phyloP scores from a whole-genome alignment of 2,888 invertebrate species.

The Zaprionus bogoriensis region DNA sequence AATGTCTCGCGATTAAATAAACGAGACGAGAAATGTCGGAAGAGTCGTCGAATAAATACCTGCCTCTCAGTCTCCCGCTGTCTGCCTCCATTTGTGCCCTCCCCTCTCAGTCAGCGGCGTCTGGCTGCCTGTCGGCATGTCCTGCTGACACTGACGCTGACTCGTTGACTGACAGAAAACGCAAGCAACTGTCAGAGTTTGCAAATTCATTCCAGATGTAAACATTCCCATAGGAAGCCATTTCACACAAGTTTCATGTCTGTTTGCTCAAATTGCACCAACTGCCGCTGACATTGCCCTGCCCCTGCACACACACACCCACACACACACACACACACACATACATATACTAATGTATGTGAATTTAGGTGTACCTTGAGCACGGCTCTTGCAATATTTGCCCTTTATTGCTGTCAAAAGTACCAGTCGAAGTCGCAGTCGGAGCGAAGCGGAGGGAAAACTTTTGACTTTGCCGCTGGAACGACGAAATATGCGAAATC shows the following conservation, averaged over 20 bases:
- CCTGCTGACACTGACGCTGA: conserved; percentile 62
- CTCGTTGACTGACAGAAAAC: conserved; percentile 69
- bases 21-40: conserved; percentile 45
- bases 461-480: conserved; percentile 50
- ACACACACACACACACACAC: conserved; percentile 1
- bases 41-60: conserved; percentile 44
- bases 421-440: background rate
- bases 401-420: conserved; percentile 46
- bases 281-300: conserved; percentile 61
- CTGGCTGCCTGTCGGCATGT: conserved; percentile 28
- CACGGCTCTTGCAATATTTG: conserved; percentile 23
- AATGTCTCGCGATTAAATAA: conserved; percentile 58
- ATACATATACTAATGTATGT: background rate
- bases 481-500: conserved; percentile 40
- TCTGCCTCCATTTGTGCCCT: conserved; percentile 6
- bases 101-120: background rate
- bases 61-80: conserved; percentile 14
- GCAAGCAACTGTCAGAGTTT: conserved; percentile 71
- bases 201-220: conserved; percentile 74
- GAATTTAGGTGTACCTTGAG: background rate
- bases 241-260: conserved; percentile 69
- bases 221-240: conserved; percentile 72
- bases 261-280: conserved; percentile 67
- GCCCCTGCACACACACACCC: too few relatives aligned
- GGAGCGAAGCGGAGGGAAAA: conserved; percentile 17